phyloP scores from a whole-genome alignment of 2,888 invertebrate species.

The Linnaemya tessellans region DNA sequence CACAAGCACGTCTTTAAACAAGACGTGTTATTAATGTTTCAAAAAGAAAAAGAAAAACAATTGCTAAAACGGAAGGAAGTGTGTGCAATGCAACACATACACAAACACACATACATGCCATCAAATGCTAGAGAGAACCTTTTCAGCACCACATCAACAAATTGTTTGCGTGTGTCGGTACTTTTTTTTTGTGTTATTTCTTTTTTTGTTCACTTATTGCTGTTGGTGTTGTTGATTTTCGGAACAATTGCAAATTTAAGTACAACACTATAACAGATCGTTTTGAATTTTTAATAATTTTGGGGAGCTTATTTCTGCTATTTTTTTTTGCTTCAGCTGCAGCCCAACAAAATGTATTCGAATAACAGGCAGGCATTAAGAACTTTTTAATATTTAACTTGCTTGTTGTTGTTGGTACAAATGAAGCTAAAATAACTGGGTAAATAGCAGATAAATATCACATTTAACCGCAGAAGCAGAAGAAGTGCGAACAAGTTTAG shows the following conservation, averaged over 20 bases:
- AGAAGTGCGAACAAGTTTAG: not conserved
- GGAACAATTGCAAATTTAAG: constrained; percentile 32
- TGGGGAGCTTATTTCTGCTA: constrained; percentile 14
- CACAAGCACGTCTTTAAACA: constrained; percentile 69
- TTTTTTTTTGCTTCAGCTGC: not conserved
- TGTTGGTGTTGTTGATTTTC: not conserved
- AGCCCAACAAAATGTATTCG: not conserved
- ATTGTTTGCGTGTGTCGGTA: constrained; percentile 27
- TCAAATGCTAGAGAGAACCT: constrained; percentile 15
- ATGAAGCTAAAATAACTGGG: constrained; percentile 43
- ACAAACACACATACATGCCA: constrained; percentile 1
- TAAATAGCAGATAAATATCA: constrained; percentile 59
- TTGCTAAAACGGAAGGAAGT: constrained; percentile 46
- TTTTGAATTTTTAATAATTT: constrained; percentile 65
- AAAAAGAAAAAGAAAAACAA: constrained; percentile 23
- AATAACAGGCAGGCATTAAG: constrained; percentile 31
- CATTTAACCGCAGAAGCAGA: constrained; percentile 1
- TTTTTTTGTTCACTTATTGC: constrained; percentile 19
- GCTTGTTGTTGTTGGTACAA: constrained; percentile 19
- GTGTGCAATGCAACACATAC: constrained; percentile 33
- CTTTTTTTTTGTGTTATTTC: not conserved
- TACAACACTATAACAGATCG: constrained; percentile 46
- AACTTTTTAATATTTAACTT: constrained; percentile 44
- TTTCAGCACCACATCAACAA: constrained; percentile 55
- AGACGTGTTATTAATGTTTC: constrained; percentile 70